These are phyloP conservation scores for Siderastrea siderea DNA, from an alignment of 92 coral and sea anemone species.

Conservation along the genomic window DNA sequence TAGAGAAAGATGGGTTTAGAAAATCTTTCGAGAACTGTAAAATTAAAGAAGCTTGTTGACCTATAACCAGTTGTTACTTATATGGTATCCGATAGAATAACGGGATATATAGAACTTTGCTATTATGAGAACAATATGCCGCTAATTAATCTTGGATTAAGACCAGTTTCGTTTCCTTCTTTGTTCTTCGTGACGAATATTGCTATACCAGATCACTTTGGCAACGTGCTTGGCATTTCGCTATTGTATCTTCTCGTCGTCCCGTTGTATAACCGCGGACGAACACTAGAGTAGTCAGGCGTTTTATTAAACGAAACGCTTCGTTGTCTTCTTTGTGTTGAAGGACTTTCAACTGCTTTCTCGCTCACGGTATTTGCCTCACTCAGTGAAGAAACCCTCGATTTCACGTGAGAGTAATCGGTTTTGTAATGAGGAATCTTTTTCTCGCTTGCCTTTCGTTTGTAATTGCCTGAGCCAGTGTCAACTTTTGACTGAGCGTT, in stretches of 20 bases:
- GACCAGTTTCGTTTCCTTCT: no score
- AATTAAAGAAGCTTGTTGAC: no score
- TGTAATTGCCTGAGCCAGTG: conserved; percentile 53
- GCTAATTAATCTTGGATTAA: no score
- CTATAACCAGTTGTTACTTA: no score
- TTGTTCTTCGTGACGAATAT: background rate
- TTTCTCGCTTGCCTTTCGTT: conserved; percentile 38
- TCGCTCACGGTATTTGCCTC: background rate
- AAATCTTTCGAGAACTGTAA: no score
- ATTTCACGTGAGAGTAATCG: conserved; percentile 85
- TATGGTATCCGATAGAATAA: no score
- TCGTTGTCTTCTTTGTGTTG: background rate
- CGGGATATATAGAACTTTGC: no score
- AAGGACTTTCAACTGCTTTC: background rate
- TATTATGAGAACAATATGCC: no score
- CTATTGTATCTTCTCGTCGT: conserved; percentile 10
- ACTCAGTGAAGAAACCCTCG: conserved; percentile 59
- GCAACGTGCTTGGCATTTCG: conserved; percentile 26
- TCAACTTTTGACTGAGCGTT: conserved; percentile 85
- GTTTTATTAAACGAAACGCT: conserved; percentile 31
- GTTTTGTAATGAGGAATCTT: conserved; percentile 76
- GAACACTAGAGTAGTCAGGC: conserved; percentile 75
- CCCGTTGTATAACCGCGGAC: conserved; percentile 65
- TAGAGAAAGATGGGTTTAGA: no score
- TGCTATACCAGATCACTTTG: background rate